Conservation (phyloP, 2,113 vertebrate species). For the Sander vitreus region DNA sequence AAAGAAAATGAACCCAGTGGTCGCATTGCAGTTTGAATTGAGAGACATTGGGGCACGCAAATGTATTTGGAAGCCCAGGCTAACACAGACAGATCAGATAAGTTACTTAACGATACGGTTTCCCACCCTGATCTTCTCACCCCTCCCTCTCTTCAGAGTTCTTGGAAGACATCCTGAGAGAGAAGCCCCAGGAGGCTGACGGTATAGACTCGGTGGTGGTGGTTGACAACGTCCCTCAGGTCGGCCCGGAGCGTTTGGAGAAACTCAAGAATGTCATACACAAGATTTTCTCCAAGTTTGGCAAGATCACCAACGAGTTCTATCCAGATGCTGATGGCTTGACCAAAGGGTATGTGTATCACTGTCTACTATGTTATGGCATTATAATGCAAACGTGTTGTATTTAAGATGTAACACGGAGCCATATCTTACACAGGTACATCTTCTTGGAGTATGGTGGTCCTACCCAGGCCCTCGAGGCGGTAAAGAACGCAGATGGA, state of each 20-base stretch:
- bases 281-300: conserved; percentile 99
- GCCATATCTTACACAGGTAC: conserved; percentile 71
- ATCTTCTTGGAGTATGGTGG: conserved; percentile 97
- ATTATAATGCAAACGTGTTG: too few relatives aligned
- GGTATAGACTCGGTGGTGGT: conserved; percentile 97
- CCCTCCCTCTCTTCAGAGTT: conserved; percentile 77
- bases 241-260: conserved; percentile 94
- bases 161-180: conserved; percentile 90
- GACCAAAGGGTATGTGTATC: conserved; percentile 91
- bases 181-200: conserved; percentile 94
- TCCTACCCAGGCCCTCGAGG: conserved; percentile 92
- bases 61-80: not conserved
- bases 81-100: not conserved
- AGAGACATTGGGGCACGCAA: not conserved
- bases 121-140: not conserved
- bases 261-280: conserved; percentile 98
- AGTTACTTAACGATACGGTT: not conserved
- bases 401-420: not conserved
- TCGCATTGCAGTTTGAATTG: not conserved
- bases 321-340: conserved; percentile 94
- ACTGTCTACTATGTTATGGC: not conserved
- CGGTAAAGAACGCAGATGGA: conserved; percentile 96
- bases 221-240: conserved; percentile 97
- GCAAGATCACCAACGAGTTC: conserved; percentile 96
- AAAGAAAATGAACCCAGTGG: not conserved